Base-by-base conservation (phyloP, 2,888 invertebrate species). In the Drosophila ochracea region DNA sequence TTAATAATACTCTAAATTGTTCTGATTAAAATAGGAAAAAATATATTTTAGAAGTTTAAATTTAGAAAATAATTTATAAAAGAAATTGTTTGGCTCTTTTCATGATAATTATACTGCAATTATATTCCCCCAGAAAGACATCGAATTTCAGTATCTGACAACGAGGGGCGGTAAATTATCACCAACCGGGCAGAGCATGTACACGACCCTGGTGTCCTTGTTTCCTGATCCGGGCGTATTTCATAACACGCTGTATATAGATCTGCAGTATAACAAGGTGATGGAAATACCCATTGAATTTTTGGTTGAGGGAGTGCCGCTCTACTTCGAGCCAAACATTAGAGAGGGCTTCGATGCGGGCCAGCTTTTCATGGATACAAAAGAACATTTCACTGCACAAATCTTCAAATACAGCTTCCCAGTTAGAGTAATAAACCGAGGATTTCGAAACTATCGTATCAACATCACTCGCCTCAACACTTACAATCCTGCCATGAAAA, bases 141-240 rank as follows among this genome's bases (percentile, higher is more conserved):
- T 35, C 0, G 49, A 64, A 6, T 63, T 64, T 30, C 90, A 92
- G 63, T 68, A 61, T 49, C 39, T 92, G 16, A 91, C 91, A 33
- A 75, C 84, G 2, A 39, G 63, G 1, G 92, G 92, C 2, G 89
- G 78, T 5, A 82, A 85, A n/a, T 54, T 93, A 60, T 78, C 83
- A 0, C 81, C 92, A 0, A 57, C 63, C 0, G 88, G 89, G 0
- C 92, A 93, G 67, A 83, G 83, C 67, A 79, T 89, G 55, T 91
- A 88, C 54, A 82, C 90, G 7, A 85, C 89, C 0, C 11, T 92
- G 30, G 66, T 80, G 1, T 82, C 88, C 0, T 37, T 76, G n/a
- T 92, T 80, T 50, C 57, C 73, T 11, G 93, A 93, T 79, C 91
- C 91, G 1, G 92, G 90, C 49, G 58, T 78, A 1, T 92, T 91